These are phyloP conservation scores for Blera fallax DNA, from an alignment of 2,888 invertebrate genomes.

Conservation along the genomic window DNA sequence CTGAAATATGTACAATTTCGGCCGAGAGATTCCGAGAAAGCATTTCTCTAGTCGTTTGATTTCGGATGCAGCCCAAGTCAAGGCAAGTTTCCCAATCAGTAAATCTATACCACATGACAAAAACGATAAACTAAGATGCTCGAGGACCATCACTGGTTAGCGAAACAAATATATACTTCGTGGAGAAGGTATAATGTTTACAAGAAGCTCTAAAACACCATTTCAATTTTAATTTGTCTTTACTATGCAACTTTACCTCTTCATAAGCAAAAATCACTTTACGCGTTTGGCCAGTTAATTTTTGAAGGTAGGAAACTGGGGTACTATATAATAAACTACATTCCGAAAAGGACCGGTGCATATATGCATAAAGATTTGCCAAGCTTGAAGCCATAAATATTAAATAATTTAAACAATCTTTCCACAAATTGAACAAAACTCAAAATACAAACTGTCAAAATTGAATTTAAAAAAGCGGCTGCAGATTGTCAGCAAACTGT, in stretches of 20 bases:
- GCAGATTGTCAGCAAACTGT: background rate
- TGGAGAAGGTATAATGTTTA: too few species aligned
- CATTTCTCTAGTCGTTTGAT: too few species aligned
- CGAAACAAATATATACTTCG: too few species aligned
- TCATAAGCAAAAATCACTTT: conserved; percentile 73
- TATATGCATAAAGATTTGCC: conserved; percentile 78
- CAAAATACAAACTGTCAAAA: conserved; percentile 17
- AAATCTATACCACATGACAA: too few species aligned
- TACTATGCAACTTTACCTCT: conserved; percentile 68
- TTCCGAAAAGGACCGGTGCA: conserved; percentile 67
- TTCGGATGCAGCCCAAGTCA: too few species aligned
- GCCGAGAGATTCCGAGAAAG: too few species aligned
- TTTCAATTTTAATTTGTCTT: background rate
- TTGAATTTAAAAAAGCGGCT: conserved; percentile 38
- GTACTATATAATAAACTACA: conserved; percentile 37
- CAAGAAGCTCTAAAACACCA: background rate
- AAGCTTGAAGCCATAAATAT: conserved; percentile 76
- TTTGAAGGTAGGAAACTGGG: conserved; percentile 67
- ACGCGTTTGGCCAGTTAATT: conserved; percentile 53
- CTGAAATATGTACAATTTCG: too few species aligned
- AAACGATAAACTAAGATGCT: too few species aligned
- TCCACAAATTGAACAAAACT: too few species aligned
- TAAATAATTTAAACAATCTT: background rate
- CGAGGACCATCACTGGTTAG: too few species aligned
- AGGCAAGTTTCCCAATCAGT: too few species aligned